Conservation (phyloP, 2,113 vertebrate genomes). For the Microtus richardsoni region DNA sequence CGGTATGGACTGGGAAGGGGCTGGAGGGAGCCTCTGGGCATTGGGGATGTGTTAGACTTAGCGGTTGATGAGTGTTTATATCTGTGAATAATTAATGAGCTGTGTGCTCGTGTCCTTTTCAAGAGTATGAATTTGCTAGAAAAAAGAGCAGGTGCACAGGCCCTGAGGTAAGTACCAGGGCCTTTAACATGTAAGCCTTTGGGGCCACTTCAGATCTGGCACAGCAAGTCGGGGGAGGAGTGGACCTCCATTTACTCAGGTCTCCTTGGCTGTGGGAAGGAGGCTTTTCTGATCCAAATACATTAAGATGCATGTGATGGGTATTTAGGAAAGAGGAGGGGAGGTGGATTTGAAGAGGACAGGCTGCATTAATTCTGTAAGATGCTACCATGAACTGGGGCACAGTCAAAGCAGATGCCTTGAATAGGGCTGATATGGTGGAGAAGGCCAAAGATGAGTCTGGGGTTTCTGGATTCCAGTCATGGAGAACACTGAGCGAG, state of each 20-base stretch:
- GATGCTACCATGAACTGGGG: background rate
- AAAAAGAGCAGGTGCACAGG: background rate
- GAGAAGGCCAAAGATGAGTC: background rate
- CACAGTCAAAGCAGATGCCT: background rate
- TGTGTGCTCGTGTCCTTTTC: background rate
- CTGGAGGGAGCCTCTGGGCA: background rate
- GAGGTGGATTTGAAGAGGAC: background rate
- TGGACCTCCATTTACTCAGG: background rate
- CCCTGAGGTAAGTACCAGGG: background rate
- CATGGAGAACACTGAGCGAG: background rate
- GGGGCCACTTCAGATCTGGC: too few relatives aligned
- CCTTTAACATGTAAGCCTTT: background rate
- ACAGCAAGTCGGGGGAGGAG: background rate
- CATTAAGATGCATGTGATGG: background rate
- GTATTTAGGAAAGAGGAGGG: background rate
- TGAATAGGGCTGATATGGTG: background rate
- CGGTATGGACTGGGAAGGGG: background rate
- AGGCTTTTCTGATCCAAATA: background rate
- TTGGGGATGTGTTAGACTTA: background rate
- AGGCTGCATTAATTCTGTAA: background rate
- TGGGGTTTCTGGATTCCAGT: background rate
- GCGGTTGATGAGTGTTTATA: background rate
- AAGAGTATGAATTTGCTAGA: background rate
- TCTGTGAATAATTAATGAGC: slow-evolving; percentile 15
- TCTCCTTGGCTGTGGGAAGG: background rate